phyloP scores from a whole-genome alignment of 1,140 invertebrate species.

The Gryon sp. region DNA sequence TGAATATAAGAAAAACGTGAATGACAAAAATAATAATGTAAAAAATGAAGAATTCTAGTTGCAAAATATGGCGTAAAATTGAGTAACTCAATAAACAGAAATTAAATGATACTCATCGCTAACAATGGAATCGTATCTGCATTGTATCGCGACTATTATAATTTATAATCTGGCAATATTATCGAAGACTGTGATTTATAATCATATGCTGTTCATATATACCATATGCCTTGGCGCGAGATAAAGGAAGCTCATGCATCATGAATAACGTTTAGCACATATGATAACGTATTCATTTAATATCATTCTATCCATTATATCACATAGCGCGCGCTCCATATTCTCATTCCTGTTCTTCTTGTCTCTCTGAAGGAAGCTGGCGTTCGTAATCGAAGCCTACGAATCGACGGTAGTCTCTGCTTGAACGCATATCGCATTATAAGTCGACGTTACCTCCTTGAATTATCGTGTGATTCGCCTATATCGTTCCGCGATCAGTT shows the following conservation, averaged over 20 bases:
- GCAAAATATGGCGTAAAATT: constrained; percentile 17
- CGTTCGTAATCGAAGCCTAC: constrained; percentile 46
- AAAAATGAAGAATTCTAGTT: too few relatives aligned
- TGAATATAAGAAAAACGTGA: too few relatives aligned
- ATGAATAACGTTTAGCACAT: constrained; percentile 52
- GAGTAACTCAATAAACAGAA: constrained; percentile 32
- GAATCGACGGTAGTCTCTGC: constrained; percentile 49
- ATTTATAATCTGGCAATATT: constrained; percentile 49
- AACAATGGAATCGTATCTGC: constrained; percentile 46
- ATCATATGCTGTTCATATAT: constrained; percentile 30
- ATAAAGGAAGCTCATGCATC: constrained; percentile 52
- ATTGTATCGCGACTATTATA: constrained; percentile 49
- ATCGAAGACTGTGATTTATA: constrained; percentile 51
- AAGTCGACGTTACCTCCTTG: constrained; percentile 52
- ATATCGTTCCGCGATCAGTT: constrained; percentile 66
- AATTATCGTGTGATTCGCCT: constrained; percentile 63
- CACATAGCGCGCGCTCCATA: constrained; percentile 42
- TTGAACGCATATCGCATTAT: constrained; percentile 52
- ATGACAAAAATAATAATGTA: too few relatives aligned
- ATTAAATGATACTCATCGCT: constrained; percentile 38
- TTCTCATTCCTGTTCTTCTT: constrained; percentile 38
- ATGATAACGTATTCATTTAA: constrained; percentile 57
- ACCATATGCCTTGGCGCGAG: constrained; percentile 10
- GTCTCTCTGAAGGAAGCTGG: constrained; percentile 43
- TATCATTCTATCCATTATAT: constrained; percentile 56